Evolutionary conservation across 2,113 vertebrate genomes (phyloP), one percentile per base, ranked within the genome.

Genomic region (Sorex fumeus): DNA sequence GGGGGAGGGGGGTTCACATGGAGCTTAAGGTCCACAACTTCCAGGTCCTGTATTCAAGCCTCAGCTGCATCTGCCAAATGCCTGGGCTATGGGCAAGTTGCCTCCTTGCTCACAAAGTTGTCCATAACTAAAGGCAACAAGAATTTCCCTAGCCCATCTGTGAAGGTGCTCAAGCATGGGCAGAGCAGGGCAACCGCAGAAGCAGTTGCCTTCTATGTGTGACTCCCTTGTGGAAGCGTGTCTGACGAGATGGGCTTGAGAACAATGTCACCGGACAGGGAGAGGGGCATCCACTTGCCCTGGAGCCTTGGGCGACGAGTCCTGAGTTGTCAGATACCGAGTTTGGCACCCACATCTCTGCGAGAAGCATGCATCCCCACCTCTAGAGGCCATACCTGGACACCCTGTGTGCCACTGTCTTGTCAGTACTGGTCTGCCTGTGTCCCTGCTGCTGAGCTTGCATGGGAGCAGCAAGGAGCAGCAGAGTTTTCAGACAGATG

Each of bases 361-460:
- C 27, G 0, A 13, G 8, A 57, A 1, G 28, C 28, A 30, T n/a
- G 10, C 11, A 13, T 25, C 30, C 6, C 47, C 47, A 4, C 2
- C n/a, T 36, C 25, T 1, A 16, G 27, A n/a, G 23, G n/a, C 53
- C 84, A 74, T 32, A 28, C 57, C 6, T 8, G 27, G 32, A 67
- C 16, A 15, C 45, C 80, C 67, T 4, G 0, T 75, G 23, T 7
- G 2, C 21, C 25, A 28, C 9, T 50, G 47, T 50, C 47, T 12
- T 47, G 8, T 8, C 0, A 1, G 36, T 12, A 50, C 40, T 27
- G 21, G 28, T 3, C 66, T 19, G 15, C n/a, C 43, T 34, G 9
- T 23, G 7, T 34, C 30, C 32, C 21, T 9, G n/a, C 67, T 32
- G 67, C 67, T 70, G 67, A 32, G n/a, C 6, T n/a, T 18, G 7